These are phyloP conservation scores for Poeciliopsis presidionis DNA, from an alignment of 2,797 vertebrate species.

Conservation along the genomic window DNA sequence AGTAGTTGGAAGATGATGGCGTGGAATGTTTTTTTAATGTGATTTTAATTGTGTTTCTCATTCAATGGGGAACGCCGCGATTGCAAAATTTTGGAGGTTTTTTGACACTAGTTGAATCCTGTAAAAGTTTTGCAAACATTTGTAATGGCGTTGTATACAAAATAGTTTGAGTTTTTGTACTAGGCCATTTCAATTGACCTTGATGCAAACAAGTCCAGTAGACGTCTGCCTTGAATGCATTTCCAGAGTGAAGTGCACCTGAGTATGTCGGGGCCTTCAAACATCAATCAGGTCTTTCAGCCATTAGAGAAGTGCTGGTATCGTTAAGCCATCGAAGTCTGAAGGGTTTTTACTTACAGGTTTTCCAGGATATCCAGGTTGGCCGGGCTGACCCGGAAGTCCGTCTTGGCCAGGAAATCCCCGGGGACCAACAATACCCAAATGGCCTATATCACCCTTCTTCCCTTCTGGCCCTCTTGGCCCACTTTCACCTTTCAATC, in stretches of 20 bases:
- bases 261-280: not conserved
- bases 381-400: conserved; percentile 78
- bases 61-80: too few species aligned
- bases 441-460: conserved; percentile 75
- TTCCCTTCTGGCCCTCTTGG: conserved; percentile 75
- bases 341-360: conserved; percentile 74
- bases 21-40: too few species aligned
- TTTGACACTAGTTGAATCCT: too few species aligned
- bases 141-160: too few species aligned
- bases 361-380: conserved; percentile 84
- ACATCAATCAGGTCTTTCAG: not conserved
- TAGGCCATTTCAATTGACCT: not conserved
- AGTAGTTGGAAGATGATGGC: too few species aligned
- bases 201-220: not conserved
- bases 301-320: conserved; percentile 9
- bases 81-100: too few species aligned
- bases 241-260: not conserved
- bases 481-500: conserved; percentile 75
- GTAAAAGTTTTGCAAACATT: too few species aligned
- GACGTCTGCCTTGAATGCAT: not conserved
- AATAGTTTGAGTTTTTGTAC: too few species aligned
- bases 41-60: too few species aligned
- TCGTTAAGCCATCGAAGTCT: not conserved
- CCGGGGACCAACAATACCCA: conserved; percentile 74
- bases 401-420: conserved; percentile 81